These are phyloP conservation scores for Amphipyra berbera DNA, from an alignment of 2,888 invertebrate genomes.

Conservation along the genomic window DNA sequence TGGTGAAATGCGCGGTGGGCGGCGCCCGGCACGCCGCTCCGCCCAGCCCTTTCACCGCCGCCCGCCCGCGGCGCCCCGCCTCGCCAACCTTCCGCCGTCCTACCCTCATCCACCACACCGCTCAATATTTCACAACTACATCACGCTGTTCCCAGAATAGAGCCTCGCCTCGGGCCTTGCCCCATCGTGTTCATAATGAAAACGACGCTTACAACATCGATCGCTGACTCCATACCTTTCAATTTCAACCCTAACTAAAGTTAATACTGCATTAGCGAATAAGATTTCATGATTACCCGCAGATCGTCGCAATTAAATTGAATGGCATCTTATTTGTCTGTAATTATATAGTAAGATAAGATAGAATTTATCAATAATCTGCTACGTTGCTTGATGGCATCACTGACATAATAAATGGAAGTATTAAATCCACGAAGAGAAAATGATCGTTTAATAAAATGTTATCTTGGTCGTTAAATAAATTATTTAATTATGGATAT, in stretches of 20 bases:
- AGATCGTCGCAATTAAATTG: constrained; percentile 47
- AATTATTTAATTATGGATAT: constrained; percentile 3
- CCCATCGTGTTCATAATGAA: constrained; percentile 78
- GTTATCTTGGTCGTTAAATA: constrained; percentile 22
- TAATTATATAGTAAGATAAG: constrained; percentile 37
- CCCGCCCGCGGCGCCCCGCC: constrained; percentile 83
- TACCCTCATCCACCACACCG: constrained; percentile 79
- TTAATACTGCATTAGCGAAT: constrained; percentile 32
- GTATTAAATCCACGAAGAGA: constrained; percentile 14
- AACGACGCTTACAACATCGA: constrained; percentile 73
- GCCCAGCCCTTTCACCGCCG: constrained; percentile 88
- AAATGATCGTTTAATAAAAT: constrained; percentile 23
- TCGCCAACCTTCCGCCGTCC: constrained; percentile 71
- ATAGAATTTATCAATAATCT: constrained; percentile 34
- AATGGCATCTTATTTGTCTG: constrained; percentile 35
- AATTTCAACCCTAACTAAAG: constrained; percentile 49
- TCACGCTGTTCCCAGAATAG: constrained; percentile 77
- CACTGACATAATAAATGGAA: constrained; percentile 23
- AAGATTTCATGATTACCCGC: constrained; percentile 36
- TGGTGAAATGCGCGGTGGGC: constrained; percentile 87
- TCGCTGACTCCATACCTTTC: constrained; percentile 54
- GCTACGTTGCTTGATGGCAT: constrained; percentile 24
- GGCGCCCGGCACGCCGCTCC: constrained; percentile 85
- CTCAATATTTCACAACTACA: constrained; percentile 76
- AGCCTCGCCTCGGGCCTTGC: constrained; percentile 79